These are phyloP conservation scores for Teleiodes luculella DNA, from an alignment of 2,888 invertebrate species.

Conservation along the genomic window DNA sequence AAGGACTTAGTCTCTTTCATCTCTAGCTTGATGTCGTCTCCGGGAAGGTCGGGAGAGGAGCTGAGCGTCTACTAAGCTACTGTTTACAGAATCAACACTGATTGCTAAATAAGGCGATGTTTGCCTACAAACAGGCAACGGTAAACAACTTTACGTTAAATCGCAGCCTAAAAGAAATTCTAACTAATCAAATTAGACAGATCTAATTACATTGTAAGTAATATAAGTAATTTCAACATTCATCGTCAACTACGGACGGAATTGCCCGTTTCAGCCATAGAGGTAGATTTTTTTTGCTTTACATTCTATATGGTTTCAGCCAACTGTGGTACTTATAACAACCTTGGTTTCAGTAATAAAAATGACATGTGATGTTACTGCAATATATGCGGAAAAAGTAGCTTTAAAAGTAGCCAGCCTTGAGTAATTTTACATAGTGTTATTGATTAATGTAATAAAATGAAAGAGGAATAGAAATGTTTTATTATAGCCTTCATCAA, in stretches of 20 bases:
- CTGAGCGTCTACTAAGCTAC: neutral
- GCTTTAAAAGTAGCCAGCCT: no score
- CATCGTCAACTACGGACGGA: constrained; percentile 41
- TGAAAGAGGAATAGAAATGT: no score
- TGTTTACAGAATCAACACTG: constrained; percentile 7
- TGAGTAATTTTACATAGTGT: no score
- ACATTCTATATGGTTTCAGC: no score
- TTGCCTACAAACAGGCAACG: constrained; percentile 2
- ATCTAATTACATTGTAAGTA: constrained; percentile 54
- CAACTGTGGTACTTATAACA: no score
- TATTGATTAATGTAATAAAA: no score
- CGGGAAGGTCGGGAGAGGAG: neutral
- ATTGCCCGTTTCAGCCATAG: constrained; percentile 37
- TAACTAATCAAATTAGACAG: constrained; percentile 49
- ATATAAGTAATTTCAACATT: no score
- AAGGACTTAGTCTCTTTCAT: neutral
- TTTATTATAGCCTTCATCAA: no score
- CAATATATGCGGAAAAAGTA: no score
- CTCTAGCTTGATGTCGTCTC: neutral
- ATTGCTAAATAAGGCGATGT: neutral
- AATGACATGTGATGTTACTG: no score
- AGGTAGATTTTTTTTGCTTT: no score
- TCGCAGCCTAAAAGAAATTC: constrained; percentile 48
- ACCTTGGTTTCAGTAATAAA: no score
- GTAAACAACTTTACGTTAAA: constrained; percentile 33